phyloP scores from a whole-genome alignment of 2,797 vertebrate genomes.

The Lutjanus campechanus region DNA sequence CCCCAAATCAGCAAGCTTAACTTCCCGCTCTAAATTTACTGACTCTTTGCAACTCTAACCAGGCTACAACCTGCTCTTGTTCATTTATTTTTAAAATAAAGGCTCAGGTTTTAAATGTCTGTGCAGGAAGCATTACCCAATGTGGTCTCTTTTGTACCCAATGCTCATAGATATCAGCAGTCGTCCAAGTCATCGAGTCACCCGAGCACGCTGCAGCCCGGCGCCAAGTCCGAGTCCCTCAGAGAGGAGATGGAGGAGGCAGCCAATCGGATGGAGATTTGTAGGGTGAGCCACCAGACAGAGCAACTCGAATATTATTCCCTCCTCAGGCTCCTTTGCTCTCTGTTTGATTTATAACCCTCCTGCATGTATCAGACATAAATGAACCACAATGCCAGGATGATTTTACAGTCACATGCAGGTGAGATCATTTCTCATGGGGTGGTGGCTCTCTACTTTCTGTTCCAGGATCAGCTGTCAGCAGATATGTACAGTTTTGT shows the following conservation, averaged over 20 bases:
- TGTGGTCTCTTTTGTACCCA: neutral
- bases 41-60: too few relatives aligned
- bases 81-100: conserved; percentile 20
- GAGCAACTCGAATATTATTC: conserved; percentile 5
- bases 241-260: conserved; percentile 99
- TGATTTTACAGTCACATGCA: conserved; percentile 1
- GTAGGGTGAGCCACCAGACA: conserved; percentile 88
- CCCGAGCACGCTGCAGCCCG: conserved; percentile 93
- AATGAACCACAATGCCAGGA: conserved; percentile 19
- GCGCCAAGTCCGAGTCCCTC: conserved; percentile 95
- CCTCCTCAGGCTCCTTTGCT: neutral
- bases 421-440: conserved; percentile 12
- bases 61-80: neutral
- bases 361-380: conserved; percentile 39
- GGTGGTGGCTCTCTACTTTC: conserved; percentile 26
- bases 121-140: conserved; percentile 21
- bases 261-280: conserved; percentile 98
- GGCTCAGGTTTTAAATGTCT: neutral
- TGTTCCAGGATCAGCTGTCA: conserved; percentile 95
- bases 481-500: conserved; percentile 99
- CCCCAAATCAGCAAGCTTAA: too few relatives aligned
- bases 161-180: conserved; percentile 93
- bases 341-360: conserved; percentile 44
- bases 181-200: conserved; percentile 95
- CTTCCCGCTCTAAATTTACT: too few relatives aligned